Conservation (phyloP, 2,113 vertebrate species). For the Tapirus terrestris region DNA sequence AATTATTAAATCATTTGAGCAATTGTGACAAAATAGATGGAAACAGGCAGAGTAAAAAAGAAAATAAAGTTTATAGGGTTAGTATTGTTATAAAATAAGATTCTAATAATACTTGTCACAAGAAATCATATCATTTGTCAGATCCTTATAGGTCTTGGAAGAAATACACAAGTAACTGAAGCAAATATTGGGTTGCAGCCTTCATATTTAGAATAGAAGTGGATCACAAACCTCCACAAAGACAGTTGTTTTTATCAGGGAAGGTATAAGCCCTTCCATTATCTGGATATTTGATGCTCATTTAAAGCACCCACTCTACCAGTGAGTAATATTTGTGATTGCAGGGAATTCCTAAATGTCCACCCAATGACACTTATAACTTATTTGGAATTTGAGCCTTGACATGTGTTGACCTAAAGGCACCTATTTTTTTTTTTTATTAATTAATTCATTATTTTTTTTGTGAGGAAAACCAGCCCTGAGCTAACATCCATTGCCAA, state of each 20-base stretch:
- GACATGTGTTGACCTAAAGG: background rate
- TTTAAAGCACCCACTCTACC: constrained; percentile 37
- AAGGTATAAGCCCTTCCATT: background rate
- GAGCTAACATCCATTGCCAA: no score
- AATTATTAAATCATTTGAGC: constrained; percentile 61
- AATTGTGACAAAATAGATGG: constrained; percentile 31
- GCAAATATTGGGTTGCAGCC: background rate
- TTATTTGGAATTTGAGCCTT: background rate
- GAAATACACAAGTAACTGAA: background rate
- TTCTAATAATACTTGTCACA: constrained; percentile 20
- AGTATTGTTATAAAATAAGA: background rate
- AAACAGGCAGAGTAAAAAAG: background rate
- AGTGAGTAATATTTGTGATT: background rate
- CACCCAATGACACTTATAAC: constrained; percentile 46
- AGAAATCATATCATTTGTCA: background rate
- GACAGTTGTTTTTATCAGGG: background rate
- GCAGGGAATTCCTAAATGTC: constrained; percentile 42
- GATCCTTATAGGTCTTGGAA: background rate
- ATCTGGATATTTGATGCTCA: constrained; percentile 30
- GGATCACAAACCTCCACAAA: background rate
- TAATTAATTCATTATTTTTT: no score
- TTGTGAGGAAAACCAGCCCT: no score
- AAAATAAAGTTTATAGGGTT: constrained; percentile 8
- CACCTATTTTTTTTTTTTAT: background rate
- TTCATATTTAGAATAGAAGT: constrained; percentile 27